A percentile compares a stretch with the other conserved stretches of the same genome.
Evolutionary conservation across 2,888 invertebrate genomes (phyloP).

Genomic region (Cabera pusaria): DNA sequence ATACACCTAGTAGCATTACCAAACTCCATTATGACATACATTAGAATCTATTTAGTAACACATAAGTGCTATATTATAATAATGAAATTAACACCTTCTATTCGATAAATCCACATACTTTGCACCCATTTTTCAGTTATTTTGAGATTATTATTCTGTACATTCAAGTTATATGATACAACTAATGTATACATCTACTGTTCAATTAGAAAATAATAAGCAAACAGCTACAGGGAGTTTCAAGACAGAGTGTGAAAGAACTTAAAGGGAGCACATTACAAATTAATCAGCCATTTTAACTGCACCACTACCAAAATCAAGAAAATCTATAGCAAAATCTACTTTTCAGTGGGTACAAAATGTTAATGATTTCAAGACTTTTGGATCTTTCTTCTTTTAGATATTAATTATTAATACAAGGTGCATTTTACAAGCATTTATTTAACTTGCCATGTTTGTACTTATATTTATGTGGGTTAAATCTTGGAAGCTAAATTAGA

Average conservation of each 20-base stretch:
- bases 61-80: no score
- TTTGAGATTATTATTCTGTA: no score
- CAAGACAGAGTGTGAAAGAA: constrained; percentile 9
- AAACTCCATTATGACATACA: constrained; percentile 42
- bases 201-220: constrained; percentile 2
- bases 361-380: not conserved
- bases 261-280: constrained; percentile 20
- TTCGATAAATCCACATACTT: constrained; percentile 9
- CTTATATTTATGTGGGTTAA: no score
- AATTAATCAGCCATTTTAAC: constrained; percentile 57
- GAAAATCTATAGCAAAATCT: constrained; percentile 51
- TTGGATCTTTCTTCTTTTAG: no score
- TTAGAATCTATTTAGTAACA: constrained; percentile 37
- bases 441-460: no score
- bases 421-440: no score
- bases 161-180: no score
- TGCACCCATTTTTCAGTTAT: not conserved
- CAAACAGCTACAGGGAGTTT: constrained; percentile 2
- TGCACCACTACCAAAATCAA: constrained; percentile 63
- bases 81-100: constrained; percentile 25
- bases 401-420: no score
- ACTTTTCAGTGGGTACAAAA: constrained; percentile 31
- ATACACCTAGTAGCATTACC: constrained; percentile 32
- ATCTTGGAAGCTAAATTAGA: no score
- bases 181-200: no score